These are phyloP conservation scores for Bungarus multicinctus DNA, from an alignment of 2,113 vertebrate species.

Conservation along the genomic window DNA sequence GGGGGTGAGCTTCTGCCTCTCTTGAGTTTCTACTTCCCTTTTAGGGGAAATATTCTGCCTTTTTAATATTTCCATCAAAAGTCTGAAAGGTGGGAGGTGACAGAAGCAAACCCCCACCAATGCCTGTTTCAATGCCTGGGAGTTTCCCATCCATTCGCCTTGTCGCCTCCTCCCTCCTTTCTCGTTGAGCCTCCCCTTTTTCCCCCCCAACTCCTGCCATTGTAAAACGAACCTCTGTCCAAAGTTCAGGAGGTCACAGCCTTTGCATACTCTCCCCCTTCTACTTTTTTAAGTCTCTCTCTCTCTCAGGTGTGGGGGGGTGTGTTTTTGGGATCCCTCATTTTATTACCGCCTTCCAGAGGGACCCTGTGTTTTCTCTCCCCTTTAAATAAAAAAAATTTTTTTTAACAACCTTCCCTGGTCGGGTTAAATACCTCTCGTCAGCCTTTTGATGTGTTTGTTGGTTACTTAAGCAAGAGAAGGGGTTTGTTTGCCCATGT, in stretches of 20 bases:
- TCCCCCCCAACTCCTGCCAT: not conserved
- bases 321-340: slow-evolving; percentile 61
- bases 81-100: not conserved
- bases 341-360: slow-evolving; percentile 58
- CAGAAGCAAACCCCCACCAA: not conserved
- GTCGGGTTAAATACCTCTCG: not conserved
- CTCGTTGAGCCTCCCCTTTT: no score
- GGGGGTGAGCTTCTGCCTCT: no score
- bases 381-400: not conserved
- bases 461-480: slow-evolving; percentile 18
- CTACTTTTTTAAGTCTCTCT: slow-evolving; percentile 44
- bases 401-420: slow-evolving; percentile 46
- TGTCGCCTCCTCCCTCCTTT: no score
- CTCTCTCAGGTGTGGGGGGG: no score
- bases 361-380: slow-evolving; percentile 24
- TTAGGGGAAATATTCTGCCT: no score
- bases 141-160: not conserved
- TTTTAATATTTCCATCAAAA: not conserved
- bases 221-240: not conserved
- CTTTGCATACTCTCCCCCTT: slow-evolving; percentile 21
- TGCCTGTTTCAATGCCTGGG: not conserved
- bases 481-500: slow-evolving; percentile 5
- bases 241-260: slow-evolving; percentile 69
- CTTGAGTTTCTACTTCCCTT: no score
- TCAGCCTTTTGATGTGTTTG: not conserved